A percentile compares a stretch with the other conserved stretches of the same genome.
Conservation (phyloP, 2,888 invertebrate species). For the Sisyra nigra region DNA sequence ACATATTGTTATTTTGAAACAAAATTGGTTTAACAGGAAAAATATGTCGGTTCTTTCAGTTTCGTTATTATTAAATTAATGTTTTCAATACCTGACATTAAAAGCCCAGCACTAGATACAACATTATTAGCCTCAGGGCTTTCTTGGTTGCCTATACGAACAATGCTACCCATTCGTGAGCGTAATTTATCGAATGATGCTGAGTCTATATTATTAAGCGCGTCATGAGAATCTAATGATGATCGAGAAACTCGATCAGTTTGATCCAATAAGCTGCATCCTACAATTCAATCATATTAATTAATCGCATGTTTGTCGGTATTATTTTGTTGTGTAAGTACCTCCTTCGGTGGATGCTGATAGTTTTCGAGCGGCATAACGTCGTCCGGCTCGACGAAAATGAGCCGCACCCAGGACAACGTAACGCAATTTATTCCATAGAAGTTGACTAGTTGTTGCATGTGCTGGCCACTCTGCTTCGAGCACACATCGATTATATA, state of each 20-base stretch:
- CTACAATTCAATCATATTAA: slow-evolving; percentile 12
- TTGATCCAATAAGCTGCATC: slow-evolving; percentile 22
- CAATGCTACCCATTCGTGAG: slow-evolving; percentile 44
- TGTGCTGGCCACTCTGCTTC: slow-evolving; percentile 83
- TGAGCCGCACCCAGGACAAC: slow-evolving; percentile 82
- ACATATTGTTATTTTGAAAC: too few species aligned
- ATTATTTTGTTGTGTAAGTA: slow-evolving; percentile 11
- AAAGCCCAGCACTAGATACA: slow-evolving; percentile 33
- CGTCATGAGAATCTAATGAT: slow-evolving; percentile 27
- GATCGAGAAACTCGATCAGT: slow-evolving; percentile 24
- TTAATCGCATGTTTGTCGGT: too few species aligned
- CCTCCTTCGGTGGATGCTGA: slow-evolving; percentile 30
- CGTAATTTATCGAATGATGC: slow-evolving; percentile 38
- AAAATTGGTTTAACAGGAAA: too few species aligned
- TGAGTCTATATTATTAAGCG: slow-evolving; percentile 10
- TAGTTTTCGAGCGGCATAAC: slow-evolving; percentile 34
- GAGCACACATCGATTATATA: slow-evolving; percentile 65
- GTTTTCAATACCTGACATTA: slow-evolving; percentile 27
- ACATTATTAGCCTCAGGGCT: slow-evolving; percentile 20
- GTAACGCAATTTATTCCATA: slow-evolving; percentile 89
- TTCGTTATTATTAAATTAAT: not conserved
- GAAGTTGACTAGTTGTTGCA: slow-evolving; percentile 57
- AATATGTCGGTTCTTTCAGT: too few species aligned
- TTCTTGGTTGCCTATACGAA: slow-evolving; percentile 23
- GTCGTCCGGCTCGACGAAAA: slow-evolving; percentile 64